Conservation (phyloP, 2,888 invertebrate genomes). For the Chymomyza fuscimana region DNA sequence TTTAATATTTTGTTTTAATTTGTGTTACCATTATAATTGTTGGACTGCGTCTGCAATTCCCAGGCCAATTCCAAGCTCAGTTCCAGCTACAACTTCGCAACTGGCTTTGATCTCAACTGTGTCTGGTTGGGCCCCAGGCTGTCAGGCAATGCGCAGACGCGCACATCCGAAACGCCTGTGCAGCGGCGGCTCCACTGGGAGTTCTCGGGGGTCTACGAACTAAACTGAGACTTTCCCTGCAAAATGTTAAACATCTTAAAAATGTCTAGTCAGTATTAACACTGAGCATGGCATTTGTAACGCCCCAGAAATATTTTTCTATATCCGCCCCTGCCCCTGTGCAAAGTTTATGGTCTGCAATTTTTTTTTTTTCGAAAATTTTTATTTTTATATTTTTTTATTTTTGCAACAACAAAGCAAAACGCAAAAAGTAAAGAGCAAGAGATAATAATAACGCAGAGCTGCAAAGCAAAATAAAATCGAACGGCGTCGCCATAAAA, state of each 20-base stretch:
- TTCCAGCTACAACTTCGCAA: neutral
- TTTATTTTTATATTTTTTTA: neutral
- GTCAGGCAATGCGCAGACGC: constrained; percentile 28
- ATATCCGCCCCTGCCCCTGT: constrained; percentile 26
- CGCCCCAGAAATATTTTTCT: neutral
- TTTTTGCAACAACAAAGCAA: constrained; percentile 30
- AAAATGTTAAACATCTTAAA: no score
- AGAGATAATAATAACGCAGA: constrained; percentile 2
- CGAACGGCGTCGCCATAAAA: constrained; percentile 69
- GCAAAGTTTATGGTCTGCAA: constrained; percentile 52
- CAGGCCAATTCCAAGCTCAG: neutral
- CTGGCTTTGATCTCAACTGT: neutral
- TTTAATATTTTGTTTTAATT: constrained; percentile 50
- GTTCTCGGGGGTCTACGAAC: no score
- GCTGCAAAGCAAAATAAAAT: constrained; percentile 25
- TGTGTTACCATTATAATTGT: constrained; percentile 15
- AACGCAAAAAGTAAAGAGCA: constrained; percentile 26
- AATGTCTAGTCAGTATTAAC: neutral
- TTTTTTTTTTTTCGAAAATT: constrained; percentile 31
- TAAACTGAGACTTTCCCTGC: no score
- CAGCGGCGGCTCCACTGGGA: no score
- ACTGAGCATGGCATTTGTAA: constrained; percentile 1
- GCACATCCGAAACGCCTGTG: constrained; percentile 40
- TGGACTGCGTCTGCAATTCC: constrained; percentile 22
- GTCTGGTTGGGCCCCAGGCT: neutral